Conservation (phyloP, 2,113 vertebrate genomes). For the Oncorhynchus gorbuscha region DNA sequence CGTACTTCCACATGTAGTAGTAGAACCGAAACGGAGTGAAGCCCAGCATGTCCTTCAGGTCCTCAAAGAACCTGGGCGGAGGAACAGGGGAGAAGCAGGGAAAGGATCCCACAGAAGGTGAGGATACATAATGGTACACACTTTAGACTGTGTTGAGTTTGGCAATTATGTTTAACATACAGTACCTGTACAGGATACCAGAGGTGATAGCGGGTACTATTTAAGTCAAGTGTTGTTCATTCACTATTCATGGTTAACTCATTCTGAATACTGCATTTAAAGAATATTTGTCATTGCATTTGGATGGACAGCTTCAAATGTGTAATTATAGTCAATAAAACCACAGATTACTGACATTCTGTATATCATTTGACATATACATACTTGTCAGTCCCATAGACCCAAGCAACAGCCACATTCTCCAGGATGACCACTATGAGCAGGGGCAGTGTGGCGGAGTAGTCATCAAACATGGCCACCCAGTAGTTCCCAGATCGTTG, state of each 20-base stretch:
- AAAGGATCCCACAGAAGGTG: constrained; percentile 35
- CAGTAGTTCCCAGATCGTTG: constrained; percentile 97
- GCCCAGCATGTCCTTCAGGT: constrained; percentile 95
- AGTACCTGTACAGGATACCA: too few species aligned
- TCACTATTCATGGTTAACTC: too few species aligned
- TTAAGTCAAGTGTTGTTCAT: too few species aligned
- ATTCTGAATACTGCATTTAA: too few species aligned
- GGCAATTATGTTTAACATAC: not conserved
- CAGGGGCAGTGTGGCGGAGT: constrained; percentile 92
- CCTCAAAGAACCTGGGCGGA: constrained; percentile 88
- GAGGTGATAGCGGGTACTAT: too few species aligned
- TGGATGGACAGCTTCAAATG: too few species aligned
- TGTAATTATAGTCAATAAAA: too few species aligned
- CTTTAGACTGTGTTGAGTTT: too few species aligned
- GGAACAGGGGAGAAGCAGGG: not conserved
- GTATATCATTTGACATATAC: constrained; percentile 37
- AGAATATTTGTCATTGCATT: too few species aligned
- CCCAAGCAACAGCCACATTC: constrained; percentile 86
- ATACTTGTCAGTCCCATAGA: constrained; percentile 95
- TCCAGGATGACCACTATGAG: constrained; percentile 93
- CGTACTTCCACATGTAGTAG: constrained; percentile 98
- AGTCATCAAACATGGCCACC: constrained; percentile 97
- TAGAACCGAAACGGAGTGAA: constrained; percentile 89
- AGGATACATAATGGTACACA: constrained; percentile 26
- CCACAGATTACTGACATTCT: too few species aligned